phyloP scores from a whole-genome alignment of 2,113 vertebrate species.

The Corythornis madagascariensis region DNA sequence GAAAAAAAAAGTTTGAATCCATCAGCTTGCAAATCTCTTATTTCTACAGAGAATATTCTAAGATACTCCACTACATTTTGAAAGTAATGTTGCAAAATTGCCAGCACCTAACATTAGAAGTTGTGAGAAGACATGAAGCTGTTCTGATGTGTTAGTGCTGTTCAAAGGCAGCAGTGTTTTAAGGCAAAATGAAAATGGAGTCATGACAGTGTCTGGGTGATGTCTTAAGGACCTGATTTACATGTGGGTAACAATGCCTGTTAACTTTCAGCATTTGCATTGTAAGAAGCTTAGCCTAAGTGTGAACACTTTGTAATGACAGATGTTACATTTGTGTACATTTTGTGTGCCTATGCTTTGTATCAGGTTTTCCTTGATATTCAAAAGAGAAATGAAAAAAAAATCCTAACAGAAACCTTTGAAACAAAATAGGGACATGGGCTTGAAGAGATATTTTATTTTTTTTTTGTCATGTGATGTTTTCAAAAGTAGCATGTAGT shows the following conservation, averaged over 20 bases:
- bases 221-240: not conserved
- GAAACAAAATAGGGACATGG: not conserved
- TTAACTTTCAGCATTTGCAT: not conserved
- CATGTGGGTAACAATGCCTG: accelerated
- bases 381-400: not conserved
- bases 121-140: not conserved
- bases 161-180: not conserved
- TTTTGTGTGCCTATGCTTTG: not conserved
- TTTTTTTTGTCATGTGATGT: not conserved
- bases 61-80: not conserved
- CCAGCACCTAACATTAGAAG: not conserved
- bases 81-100: not conserved
- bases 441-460: not conserved
- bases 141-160: not conserved
- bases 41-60: not conserved
- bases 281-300: not conserved
- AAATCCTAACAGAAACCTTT: not conserved
- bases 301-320: not conserved
- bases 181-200: not conserved
- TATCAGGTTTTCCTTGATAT: not conserved
- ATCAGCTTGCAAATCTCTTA: not conserved
- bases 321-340: not conserved
- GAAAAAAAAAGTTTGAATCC: not conserved
- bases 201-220: not conserved
- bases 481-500: not conserved